Conservation (phyloP, 2,797 vertebrate species). For the Adrianichthys oophorus region DNA sequence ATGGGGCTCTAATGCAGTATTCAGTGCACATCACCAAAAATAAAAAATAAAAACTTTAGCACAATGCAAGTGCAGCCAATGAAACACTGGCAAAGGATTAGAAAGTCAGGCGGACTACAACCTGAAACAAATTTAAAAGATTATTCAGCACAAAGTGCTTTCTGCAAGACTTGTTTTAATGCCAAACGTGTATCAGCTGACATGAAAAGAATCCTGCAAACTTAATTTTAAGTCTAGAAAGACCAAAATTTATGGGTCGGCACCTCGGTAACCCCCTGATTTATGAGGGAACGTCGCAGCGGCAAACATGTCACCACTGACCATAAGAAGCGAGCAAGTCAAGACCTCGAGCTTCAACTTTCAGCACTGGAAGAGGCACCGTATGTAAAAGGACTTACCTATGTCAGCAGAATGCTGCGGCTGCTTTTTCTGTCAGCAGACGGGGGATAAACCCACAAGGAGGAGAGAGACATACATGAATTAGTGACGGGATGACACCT, state of each 20-base stretch:
- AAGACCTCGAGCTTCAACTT: slow-evolving; percentile 60
- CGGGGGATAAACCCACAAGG: slow-evolving; percentile 77
- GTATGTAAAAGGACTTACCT: slow-evolving; percentile 79
- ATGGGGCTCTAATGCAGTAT: slow-evolving; percentile 26
- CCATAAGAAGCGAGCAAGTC: slow-evolving; percentile 55
- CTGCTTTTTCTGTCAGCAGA: slow-evolving; percentile 81
- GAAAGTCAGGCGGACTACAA: slow-evolving; percentile 1
- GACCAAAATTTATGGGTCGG: slow-evolving; percentile 24
- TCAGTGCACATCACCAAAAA: neutral
- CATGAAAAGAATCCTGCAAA: slow-evolving; percentile 9
- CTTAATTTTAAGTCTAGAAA: slow-evolving; percentile 14
- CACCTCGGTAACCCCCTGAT: slow-evolving; percentile 30
- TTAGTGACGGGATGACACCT: slow-evolving; percentile 75
- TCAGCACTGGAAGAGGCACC: slow-evolving; percentile 49
- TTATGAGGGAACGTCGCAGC: slow-evolving; percentile 43
- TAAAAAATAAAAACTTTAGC: slow-evolving; percentile 1
- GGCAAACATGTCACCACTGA: slow-evolving; percentile 53
- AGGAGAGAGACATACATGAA: slow-evolving; percentile 80
- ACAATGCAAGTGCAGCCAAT: slow-evolving; percentile 26
- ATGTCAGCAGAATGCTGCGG: slow-evolving; percentile 75
- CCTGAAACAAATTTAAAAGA: slow-evolving; percentile 28
- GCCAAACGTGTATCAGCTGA: slow-evolving; percentile 1
- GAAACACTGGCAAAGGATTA: slow-evolving; percentile 20
- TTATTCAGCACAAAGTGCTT: slow-evolving; percentile 14
- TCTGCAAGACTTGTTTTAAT: no score